Base-by-base conservation (phyloP, 2,797 vertebrate genomes). In the Mus spretus region DNA sequence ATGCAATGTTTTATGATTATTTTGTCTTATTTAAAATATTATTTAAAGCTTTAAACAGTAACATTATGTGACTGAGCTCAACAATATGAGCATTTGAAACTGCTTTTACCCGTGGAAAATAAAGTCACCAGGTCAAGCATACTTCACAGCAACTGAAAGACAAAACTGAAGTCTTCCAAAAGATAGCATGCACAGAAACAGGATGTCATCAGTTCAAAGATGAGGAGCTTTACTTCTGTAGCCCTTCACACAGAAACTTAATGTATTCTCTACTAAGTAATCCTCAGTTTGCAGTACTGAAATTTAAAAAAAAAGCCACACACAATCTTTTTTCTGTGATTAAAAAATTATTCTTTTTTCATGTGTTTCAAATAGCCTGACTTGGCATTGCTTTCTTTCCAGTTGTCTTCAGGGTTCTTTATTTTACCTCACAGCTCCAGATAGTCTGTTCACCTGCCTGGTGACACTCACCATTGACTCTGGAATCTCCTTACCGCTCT, bases 41-140 rank as follows among this genome's bases (percentile, higher is more conserved):
- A 63, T 85, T 55, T 81, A 86, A 94, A 95, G 84, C 80, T 47
- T 90, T 85, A 70, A 19, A 78, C 81, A 86, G 50, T 88, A 92
- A 67, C 22, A 40, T 22, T 88, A 59, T 70, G 1, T 90, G 86
- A 87, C 63, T 53, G 22, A 72, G 88, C 31, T 55, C 0, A 0
- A 77, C 63, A 70, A 28, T 81, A 63, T 50, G 1, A 47, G 34
- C 26, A 72, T 96, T 86, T 89, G 50, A 96, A 63, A 70, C 50
- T 70, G 0, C 24, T 89, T 13, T 91, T 81, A 40, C 67, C 19
- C 81, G 50, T 63, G 83, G 87, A 94, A 96, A 92, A 83, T 74
- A 84, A 93, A 91, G 57, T 44, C 50, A 55, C 12, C 47, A 86
- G 81, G 26, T 77, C 37, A 89, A 88, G 40, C 50, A 53, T 70